phyloP scores from a whole-genome alignment of 2,888 invertebrate species.

The Torymus auratus region DNA sequence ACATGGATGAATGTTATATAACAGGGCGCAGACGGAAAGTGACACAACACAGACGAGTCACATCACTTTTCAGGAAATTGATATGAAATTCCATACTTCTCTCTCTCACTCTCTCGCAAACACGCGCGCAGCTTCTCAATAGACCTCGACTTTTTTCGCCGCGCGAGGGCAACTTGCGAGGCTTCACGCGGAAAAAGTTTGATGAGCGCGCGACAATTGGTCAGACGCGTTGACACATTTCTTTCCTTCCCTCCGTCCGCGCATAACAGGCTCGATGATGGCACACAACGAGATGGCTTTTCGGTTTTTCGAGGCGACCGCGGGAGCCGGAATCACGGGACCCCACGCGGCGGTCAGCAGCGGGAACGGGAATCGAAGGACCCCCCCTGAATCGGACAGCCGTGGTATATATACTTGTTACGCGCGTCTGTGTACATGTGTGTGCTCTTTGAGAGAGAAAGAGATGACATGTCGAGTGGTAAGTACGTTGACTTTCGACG shows the following conservation, averaged over 20 bases:
- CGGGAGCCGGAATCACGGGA: constrained; percentile 61
- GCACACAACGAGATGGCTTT: constrained; percentile 66
- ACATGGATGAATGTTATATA: too few relatives aligned
- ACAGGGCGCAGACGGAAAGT: background rate
- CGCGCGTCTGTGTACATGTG: constrained; percentile 9
- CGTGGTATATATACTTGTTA: constrained; percentile 61
- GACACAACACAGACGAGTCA: background rate
- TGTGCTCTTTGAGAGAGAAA: too few relatives aligned
- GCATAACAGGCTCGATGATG: constrained; percentile 43
- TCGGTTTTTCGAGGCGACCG: constrained; percentile 58
- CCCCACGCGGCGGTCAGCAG: constrained; percentile 72
- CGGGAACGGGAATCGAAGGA: constrained; percentile 64
- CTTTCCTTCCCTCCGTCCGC: constrained; percentile 56
- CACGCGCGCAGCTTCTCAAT: constrained; percentile 12
- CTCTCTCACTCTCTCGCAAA: too few relatives aligned
- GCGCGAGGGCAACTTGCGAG: background rate
- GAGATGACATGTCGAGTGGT: constrained; percentile 56
- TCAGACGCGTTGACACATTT: constrained; percentile 64
- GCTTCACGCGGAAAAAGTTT: constrained; percentile 42
- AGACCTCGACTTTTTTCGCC: constrained; percentile 20
- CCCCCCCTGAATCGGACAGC: constrained; percentile 65
- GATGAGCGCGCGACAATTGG: constrained; percentile 59
- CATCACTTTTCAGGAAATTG: background rate
- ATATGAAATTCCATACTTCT: constrained; percentile 38
- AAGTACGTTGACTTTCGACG: constrained; percentile 60